Evolutionary conservation across 2,113 vertebrate species (phyloP).

Genomic region (Nothobranchius kuhntae): DNA sequence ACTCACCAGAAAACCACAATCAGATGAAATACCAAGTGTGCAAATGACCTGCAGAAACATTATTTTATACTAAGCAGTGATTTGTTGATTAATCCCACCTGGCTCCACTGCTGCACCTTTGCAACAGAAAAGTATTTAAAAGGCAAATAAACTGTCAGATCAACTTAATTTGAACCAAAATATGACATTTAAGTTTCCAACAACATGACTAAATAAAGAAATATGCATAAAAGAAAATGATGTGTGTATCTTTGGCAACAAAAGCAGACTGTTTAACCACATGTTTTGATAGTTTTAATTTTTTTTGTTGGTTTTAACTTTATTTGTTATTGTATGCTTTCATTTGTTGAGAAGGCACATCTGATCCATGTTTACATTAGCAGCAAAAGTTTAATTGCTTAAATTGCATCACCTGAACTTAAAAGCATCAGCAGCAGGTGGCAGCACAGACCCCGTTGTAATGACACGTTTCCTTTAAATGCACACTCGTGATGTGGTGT

Average conservation of each 20-base stretch:
- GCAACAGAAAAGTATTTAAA: not conserved
- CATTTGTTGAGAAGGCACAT: not conserved
- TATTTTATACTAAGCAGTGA: slow-evolving; percentile 36
- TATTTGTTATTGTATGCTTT: not conserved
- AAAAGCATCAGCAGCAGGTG: slow-evolving; percentile 55
- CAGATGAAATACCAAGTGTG: not conserved
- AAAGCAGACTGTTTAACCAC: not conserved
- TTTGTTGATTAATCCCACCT: slow-evolving; percentile 58
- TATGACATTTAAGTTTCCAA: not conserved
- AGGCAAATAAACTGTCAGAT: not conserved
- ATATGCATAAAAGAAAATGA: not conserved
- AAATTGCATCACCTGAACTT: not conserved
- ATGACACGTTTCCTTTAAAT: too few species aligned
- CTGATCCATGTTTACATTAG: not conserved
- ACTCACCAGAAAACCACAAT: slow-evolving; percentile 22
- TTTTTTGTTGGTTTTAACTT: not conserved
- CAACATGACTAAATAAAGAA: not conserved
- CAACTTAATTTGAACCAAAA: not conserved
- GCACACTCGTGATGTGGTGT: slow-evolving; percentile 4
- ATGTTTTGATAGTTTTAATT: not conserved
- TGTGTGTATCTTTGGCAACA: not conserved
- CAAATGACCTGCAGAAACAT: accelerated
- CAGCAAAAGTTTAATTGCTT: not conserved
- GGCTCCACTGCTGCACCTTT: slow-evolving; percentile 15
- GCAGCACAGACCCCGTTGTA: slow-evolving; percentile 50